A percentile compares a stretch with the other conserved stretches of the same genome.
Evolutionary conservation across 2,797 vertebrate genomes (phyloP).

Genomic region (Sandelia bainsii): DNA sequence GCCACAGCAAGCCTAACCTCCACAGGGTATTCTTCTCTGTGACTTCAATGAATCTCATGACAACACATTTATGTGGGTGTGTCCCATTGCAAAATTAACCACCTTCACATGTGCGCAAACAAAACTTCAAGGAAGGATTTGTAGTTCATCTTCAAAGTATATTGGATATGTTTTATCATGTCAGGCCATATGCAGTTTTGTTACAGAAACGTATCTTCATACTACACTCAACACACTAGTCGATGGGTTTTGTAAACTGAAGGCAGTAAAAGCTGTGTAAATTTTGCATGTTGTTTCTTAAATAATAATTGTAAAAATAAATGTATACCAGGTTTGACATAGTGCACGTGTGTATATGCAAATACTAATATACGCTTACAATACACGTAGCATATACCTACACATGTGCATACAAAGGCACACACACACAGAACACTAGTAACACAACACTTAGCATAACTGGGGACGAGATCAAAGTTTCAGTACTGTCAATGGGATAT

Average conservation of each 20-base stretch:
- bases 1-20: constrained; percentile 64
- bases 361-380: neutral
- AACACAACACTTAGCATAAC: neutral
- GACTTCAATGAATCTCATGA: constrained; percentile 68
- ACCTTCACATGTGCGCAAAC: constrained; percentile 12
- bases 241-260: neutral
- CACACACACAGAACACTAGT: neutral
- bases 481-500: constrained; percentile 11
- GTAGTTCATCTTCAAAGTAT: constrained; percentile 26
- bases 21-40: constrained; percentile 57
- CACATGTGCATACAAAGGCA: neutral
- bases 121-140: constrained; percentile 30
- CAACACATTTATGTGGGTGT: constrained; percentile 52
- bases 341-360: neutral
- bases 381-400: neutral
- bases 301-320: neutral
- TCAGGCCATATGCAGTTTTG: constrained; percentile 16
- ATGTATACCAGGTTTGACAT: neutral
- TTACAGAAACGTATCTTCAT: constrained; percentile 12
- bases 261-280: neutral
- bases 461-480: neutral
- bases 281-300: neutral
- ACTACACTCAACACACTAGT: neutral
- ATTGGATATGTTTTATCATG: constrained; percentile 27
- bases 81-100: constrained; percentile 47